Evolutionary conservation across 2,888 invertebrate genomes (phyloP).

Genomic region (Drosophila phalerata): DNA sequence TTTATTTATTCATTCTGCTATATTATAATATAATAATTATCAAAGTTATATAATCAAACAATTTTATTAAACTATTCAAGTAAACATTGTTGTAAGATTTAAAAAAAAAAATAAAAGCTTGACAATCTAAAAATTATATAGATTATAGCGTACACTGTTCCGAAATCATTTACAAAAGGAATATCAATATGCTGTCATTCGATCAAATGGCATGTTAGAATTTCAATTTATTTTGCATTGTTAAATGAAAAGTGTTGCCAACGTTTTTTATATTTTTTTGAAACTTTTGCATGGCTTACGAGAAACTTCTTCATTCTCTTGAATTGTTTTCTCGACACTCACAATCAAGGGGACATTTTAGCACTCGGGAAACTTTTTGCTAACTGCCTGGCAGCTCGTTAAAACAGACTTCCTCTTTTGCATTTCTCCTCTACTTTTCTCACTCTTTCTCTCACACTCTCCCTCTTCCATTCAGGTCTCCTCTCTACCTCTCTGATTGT

Average conservation of each 20-base stretch:
- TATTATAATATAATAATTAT: no score
- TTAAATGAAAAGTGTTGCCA: conserved; percentile 45
- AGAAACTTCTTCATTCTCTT: conserved; percentile 14
- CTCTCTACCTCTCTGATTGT: not conserved
- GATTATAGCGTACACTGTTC: not conserved
- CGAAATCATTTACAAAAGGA: not conserved
- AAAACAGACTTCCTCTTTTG: conserved; percentile 17
- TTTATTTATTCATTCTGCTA: no score
- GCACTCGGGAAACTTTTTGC: conserved; percentile 30
- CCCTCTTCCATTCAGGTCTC: no score
- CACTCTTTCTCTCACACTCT: not conserved
- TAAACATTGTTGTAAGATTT: not conserved
- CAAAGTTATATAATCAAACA: no score
- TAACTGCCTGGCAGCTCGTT: conserved; percentile 50
- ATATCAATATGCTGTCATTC: conserved; percentile 12
- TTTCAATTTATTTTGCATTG: conserved; percentile 26
- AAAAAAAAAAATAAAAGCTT: not conserved
- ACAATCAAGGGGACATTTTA: conserved; percentile 34
- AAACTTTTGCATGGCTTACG: conserved; percentile 17
- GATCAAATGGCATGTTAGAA: conserved; percentile 5
- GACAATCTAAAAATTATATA: not conserved
- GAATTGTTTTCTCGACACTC: conserved; percentile 27
- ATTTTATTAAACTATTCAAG: not conserved
- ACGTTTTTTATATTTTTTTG: not conserved
- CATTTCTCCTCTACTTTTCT: not conserved